Base-by-base conservation (phyloP, 2,888 invertebrate genomes). In the Polyploca ridens region DNA sequence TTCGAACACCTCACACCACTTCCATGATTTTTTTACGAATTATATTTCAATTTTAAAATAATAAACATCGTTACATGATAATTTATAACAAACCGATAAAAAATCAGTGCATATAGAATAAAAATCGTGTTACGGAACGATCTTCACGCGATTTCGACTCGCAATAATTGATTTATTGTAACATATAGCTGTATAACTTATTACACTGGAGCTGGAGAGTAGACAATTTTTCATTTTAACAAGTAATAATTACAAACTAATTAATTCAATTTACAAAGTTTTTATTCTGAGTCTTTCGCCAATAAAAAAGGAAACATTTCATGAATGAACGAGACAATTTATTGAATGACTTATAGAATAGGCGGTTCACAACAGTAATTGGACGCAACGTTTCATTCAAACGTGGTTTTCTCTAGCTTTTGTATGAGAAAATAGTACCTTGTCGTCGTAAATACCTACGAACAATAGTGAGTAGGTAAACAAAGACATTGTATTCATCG, bases 361-460 rank as follows among this genome's bases (percentile, higher is more conserved):
- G 8, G 14, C 35, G 8, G 16, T 60, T 60, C 60, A 38, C 35
- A 60, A 38, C 60, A 60, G 10, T 60, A 16, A 60, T 16, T 60
- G 60, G 16, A 59, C 13, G 59, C 10, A 35, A n/a, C 16, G n/a
- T 60, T 35, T 38, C 60, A 60, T 60, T 60, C 60, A 60, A 60
- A 60, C 38, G 60, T 38, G 16, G 4, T 60, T 60, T 60, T 60
- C 60, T 60, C 38, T 38, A 16, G 8, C 60, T 60, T 58, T 38
- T 38, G 19, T 60, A 60, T 38, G 41, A 60, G 60, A 60, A 38
- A 60, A 60, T 60, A 19, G n/a, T 8, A 60, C 38, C 38, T 14
- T 38, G 35, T 60, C 19, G 16, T 35, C 16, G 16, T 33, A 19
- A 60, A 16, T 19, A 54, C 27, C 27, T 59, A 35, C 35, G 35